A percentile compares a stretch with the other conserved stretches of the same genome.
Evolutionary conservation across 2,113 vertebrate genomes (phyloP).

Genomic region (Erinaceus europaeus): DNA sequence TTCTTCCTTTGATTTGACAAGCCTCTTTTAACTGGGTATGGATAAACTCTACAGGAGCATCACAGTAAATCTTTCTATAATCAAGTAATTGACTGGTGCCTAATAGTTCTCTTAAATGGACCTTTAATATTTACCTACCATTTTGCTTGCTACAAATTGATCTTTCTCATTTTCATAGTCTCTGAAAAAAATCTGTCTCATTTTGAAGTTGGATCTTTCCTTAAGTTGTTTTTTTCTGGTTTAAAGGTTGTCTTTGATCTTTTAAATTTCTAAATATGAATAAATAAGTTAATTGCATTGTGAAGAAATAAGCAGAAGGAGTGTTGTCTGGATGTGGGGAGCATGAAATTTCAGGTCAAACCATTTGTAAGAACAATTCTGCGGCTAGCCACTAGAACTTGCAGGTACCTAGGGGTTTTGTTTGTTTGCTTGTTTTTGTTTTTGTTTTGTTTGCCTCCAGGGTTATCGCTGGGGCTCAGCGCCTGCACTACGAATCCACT

Average conservation of each 20-base stretch:
- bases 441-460: no score
- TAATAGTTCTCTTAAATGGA: no score
- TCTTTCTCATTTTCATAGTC: neutral
- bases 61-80: neutral
- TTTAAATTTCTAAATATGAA: neutral
- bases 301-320: neutral
- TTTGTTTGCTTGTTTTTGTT: no score
- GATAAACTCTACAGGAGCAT: neutral
- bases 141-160: neutral
- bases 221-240: neutral
- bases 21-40: neutral
- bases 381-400: neutral
- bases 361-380: neutral
- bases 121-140: neutral
- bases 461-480: no score
- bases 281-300: neutral
- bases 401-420: no score
- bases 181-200: neutral
- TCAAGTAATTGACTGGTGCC: neutral
- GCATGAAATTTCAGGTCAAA: neutral
- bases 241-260: neutral
- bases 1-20: neutral
- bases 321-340: neutral
- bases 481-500: no score
- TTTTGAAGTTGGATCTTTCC: neutral